Percentiles rank a stretch among this genome's conserved stretches.
Conservation (phyloP, 2,113 vertebrate species). For the Platysteira castanea region DNA sequence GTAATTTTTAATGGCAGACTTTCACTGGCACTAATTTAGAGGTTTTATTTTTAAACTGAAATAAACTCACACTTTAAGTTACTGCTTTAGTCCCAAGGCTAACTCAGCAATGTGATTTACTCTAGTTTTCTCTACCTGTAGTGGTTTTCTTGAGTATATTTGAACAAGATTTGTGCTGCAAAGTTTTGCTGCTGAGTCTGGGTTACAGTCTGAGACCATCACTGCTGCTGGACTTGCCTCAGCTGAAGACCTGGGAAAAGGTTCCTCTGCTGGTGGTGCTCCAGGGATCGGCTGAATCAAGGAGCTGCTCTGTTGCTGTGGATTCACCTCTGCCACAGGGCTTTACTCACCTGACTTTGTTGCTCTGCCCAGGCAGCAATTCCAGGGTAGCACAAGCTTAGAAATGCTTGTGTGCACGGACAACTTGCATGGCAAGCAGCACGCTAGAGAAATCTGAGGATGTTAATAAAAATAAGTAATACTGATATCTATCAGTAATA, state of each 20-base stretch:
- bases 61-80: not conserved
- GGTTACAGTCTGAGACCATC: not conserved
- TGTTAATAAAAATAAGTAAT: not conserved
- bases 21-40: not conserved
- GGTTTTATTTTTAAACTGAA: not conserved
- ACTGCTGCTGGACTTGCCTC: not conserved
- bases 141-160: not conserved
- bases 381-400: not conserved
- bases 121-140: not conserved
- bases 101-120: not conserved
- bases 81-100: not conserved
- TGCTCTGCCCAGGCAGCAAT: not conserved
- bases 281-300: not conserved
- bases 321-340: not conserved
- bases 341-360: not conserved
- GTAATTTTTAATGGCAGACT: not conserved
- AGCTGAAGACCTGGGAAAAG: not conserved
- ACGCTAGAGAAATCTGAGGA: not conserved
- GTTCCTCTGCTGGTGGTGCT: not conserved
- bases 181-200: not conserved
- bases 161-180: not conserved
- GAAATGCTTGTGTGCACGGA: not conserved
- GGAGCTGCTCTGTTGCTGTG: fast-evolving
- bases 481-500: not conserved
- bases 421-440: not conserved